A percentile compares a stretch with the other conserved stretches of the same genome.
Conservation (phyloP, 2,113 vertebrate genomes). For the Neotragus pygmaeus region DNA sequence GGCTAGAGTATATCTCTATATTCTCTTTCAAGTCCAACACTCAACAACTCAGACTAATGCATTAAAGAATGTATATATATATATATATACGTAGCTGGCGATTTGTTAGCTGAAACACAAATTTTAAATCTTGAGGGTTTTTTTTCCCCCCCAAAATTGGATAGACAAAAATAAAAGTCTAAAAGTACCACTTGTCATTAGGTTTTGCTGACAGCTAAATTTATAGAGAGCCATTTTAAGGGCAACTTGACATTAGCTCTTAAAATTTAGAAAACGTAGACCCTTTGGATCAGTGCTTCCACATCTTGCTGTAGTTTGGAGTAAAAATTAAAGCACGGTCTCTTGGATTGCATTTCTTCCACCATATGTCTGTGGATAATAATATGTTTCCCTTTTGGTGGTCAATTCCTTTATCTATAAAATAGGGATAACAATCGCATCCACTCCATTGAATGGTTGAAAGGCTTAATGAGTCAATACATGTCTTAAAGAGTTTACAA, state of each 20-base stretch:
- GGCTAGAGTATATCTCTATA: not conserved
- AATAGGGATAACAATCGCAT: not conserved
- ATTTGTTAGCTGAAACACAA: not conserved
- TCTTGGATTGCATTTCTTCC: not conserved
- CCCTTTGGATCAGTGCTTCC: too few relatives aligned
- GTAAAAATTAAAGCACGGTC: rapidly evolving
- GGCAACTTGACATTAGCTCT: not conserved
- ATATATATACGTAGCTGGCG: not conserved
- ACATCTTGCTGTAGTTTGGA: not conserved
- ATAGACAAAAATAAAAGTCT: not conserved
- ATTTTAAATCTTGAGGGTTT: too few relatives aligned
- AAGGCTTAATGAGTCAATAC: not conserved
- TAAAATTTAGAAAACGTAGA: not conserved
- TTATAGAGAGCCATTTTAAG: not conserved
- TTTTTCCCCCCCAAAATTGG: not conserved
- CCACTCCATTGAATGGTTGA: not conserved
- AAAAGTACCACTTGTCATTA: not conserved
- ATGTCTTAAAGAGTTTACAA: not conserved
- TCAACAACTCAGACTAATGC: not conserved
- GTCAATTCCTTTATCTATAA: not conserved
- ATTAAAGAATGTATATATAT: not conserved
- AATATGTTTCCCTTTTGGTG: not conserved
- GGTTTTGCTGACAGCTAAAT: not conserved
- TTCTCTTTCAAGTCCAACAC: not conserved
- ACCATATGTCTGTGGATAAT: too few relatives aligned